Evolutionary conservation across 2,888 invertebrate genomes (phyloP), one percentile per base, ranked within the genome.

Genomic region (Cinara cedri): DNA sequence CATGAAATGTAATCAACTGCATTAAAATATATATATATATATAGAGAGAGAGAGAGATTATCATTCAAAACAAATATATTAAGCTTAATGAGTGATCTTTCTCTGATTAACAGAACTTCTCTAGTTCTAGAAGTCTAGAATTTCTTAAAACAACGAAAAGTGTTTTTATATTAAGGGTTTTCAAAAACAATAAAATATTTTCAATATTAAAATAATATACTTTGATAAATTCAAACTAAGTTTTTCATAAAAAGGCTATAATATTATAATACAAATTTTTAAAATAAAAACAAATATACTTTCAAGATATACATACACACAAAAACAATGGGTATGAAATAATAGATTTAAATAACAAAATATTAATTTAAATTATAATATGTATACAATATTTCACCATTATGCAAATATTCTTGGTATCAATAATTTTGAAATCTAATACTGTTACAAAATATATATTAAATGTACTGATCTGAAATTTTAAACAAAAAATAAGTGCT

Each of bases 231-330:
- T 42, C 14, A 24, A 49, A 66, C 46, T 66, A 66, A 21, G 13
- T 34, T 21, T 68, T 46, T 46, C 10, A 57, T 71, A 14, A 14
- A 55, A n/a, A 62, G 26, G 62, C 46, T 49, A 26, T 62, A 46
- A 34, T 26, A 46, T 3, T 51, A 51, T 54, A 75, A 65, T 75
- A 54, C 51, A 74, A 63, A 42, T 63, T 34, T 63, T 19, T 54
- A 75, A 75, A 65, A 65, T 75, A 65, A 75, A 75, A 75, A 75
- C 65, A 75, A 65, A 75, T 65, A 65, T 55, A 75, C 54, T 75
- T 65, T 54, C 63, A 65, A 54, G 14, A 42, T 75, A 24, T 54
- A 65, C 42, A 75, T 51, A 63, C 11, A 60, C 3, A 42, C 13
- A 65, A 19, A 9, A n/a, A 51, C 14, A 74, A 44, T 46, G 46